Percentiles rank a stretch among this genome's conserved stretches.
Evolutionary conservation across 1,140 invertebrate species (phyloP).

Genomic region (Formica exsecta): DNA sequence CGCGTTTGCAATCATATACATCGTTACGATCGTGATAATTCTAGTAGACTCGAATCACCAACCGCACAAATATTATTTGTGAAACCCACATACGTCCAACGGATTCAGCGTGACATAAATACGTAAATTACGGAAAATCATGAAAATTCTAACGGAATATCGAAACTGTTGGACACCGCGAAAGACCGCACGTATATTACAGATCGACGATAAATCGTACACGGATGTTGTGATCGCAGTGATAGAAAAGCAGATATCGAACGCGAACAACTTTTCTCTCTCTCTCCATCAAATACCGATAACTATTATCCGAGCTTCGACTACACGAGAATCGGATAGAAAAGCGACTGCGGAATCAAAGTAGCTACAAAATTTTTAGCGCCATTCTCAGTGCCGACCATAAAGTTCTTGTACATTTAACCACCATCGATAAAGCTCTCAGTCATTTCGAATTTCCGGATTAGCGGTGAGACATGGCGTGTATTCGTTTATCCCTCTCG

Average conservation of each 20-base stretch:
- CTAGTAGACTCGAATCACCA: slow-evolving; percentile 5
- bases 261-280: background rate
- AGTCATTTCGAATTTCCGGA: slow-evolving; percentile 70
- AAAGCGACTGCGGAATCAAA: slow-evolving; percentile 40
- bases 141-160: background rate
- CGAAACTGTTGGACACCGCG: background rate
- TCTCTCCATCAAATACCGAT: background rate
- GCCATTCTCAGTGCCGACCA: slow-evolving; percentile 6
- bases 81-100: slow-evolving; percentile 3
- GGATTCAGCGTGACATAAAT: slow-evolving; percentile 31
- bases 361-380: slow-evolving; percentile 54
- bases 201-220: slow-evolving; percentile 9
- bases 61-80: slow-evolving; percentile 40
- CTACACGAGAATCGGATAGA: slow-evolving; percentile 30
- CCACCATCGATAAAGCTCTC: slow-evolving; percentile 47
- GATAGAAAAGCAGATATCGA: background rate
- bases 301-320: too few relatives aligned
- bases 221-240: background rate
- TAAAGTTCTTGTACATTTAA: slow-evolving; percentile 63
- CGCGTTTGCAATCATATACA: slow-evolving; percentile 27
- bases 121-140: slow-evolving; percentile 31
- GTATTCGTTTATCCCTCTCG: slow-evolving; percentile 51
- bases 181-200: background rate
- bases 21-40: slow-evolving; percentile 32
- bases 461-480: slow-evolving; percentile 60